Evolutionary conservation across 64 coral and sea anemone species (phyloP).

Genomic region (Catalaphyllia jardinei): DNA sequence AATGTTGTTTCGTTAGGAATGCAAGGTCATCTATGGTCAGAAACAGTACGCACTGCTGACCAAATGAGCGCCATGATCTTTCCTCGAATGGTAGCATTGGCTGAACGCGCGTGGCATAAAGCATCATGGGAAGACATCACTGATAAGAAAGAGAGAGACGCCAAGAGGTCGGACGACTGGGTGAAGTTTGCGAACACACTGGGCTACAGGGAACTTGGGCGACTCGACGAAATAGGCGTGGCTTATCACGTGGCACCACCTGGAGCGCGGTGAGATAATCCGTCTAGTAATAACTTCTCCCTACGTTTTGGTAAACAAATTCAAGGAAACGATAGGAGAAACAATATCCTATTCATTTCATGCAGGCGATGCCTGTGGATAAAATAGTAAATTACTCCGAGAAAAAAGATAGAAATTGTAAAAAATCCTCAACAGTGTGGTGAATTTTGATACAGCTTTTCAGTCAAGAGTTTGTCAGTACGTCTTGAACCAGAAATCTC

Average conservation of each 20-base stretch:
- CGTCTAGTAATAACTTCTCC: no score
- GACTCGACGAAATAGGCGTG: conserved; percentile 55
- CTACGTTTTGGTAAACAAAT: no score
- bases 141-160: conserved; percentile 48
- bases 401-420: no score
- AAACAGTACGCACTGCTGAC: conserved; percentile 66
- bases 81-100: conserved; percentile 59
- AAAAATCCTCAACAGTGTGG: no score
- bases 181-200: conserved; percentile 61
- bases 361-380: no score
- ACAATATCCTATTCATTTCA: no score
- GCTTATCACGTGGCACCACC: conserved; percentile 49
- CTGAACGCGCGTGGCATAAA: conserved; percentile 74
- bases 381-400: no score
- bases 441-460: no score
- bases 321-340: no score
- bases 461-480: no score
- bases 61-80: conserved; percentile 71
- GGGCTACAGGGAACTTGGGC: conserved; percentile 57
- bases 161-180: conserved; percentile 38
- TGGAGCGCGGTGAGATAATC: conserved; percentile 47
- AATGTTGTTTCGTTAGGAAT: conserved; percentile 48
- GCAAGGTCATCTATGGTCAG: conserved; percentile 66
- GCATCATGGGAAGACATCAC: conserved; percentile 68
- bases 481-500: no score